phyloP scores from a whole-genome alignment of 2,113 vertebrate genomes.

The Scortum barcoo region DNA sequence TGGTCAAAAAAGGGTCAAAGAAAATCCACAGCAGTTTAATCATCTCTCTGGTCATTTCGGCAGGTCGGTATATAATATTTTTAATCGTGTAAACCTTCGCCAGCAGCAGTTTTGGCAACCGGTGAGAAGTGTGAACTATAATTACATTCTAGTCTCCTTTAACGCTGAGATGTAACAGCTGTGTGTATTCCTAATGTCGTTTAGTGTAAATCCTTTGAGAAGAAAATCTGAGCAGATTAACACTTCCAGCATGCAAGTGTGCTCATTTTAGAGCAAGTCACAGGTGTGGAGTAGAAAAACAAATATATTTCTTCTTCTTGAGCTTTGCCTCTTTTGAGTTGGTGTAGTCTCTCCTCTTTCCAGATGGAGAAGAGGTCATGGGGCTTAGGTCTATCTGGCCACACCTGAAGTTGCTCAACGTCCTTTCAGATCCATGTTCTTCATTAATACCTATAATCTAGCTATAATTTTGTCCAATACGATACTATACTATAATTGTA shows the following conservation, averaged over 20 bases:
- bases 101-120: background rate
- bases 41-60: background rate
- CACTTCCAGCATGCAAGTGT: background rate
- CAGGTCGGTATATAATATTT: background rate
- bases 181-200: background rate
- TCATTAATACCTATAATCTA: too few relatives aligned
- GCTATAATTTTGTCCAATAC: too few relatives aligned
- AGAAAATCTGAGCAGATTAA: background rate
- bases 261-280: background rate
- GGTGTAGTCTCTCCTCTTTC: too few relatives aligned
- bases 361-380: too few relatives aligned
- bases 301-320: background rate
- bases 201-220: background rate
- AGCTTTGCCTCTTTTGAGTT: too few relatives aligned
- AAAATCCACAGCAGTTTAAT: background rate
- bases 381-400: too few relatives aligned
- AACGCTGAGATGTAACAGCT: background rate
- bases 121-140: background rate
- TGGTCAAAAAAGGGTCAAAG: background rate
- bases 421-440: too few relatives aligned
- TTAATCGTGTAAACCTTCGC: background rate
- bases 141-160: background rate
- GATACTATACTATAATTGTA: too few relatives aligned
- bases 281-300: constrained; percentile 7
- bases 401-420: too few relatives aligned